phyloP scores from a whole-genome alignment of 2,888 invertebrate genomes.

The Schizaphis graminum region DNA sequence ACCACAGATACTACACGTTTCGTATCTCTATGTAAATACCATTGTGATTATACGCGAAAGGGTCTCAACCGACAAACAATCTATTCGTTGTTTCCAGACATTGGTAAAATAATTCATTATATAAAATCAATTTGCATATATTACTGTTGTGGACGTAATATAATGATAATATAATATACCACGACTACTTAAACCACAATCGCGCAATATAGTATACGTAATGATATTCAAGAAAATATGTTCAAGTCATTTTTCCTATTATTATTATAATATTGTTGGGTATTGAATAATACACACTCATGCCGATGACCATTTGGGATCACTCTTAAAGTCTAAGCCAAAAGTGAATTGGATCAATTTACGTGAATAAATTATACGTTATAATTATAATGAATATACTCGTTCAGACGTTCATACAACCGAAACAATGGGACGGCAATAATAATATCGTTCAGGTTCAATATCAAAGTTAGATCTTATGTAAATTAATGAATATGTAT shows the following conservation, averaged over 20 bases:
- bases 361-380: neutral
- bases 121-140: constrained; percentile 55
- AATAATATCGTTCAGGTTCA: neutral
- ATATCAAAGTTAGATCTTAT: constrained; percentile 29
- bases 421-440: neutral
- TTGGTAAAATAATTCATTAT: constrained; percentile 37
- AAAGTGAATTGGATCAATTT: neutral
- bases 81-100: neutral
- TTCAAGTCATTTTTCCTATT: neutral
- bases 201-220: neutral
- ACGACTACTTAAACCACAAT: neutral
- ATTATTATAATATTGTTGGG: neutral
- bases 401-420: neutral
- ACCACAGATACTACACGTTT: neutral
- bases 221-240: neutral
- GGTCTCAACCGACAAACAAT: neutral
- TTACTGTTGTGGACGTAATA: neutral
- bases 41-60: constrained; percentile 7
- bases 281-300: neutral
- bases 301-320: neutral
- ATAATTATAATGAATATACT: neutral
- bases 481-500: constrained; percentile 28
- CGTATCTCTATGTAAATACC: constrained; percentile 40
- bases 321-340: neutral
- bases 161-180: neutral